Base-by-base conservation (phyloP, 2,888 invertebrate species). In the Helleia helle region DNA sequence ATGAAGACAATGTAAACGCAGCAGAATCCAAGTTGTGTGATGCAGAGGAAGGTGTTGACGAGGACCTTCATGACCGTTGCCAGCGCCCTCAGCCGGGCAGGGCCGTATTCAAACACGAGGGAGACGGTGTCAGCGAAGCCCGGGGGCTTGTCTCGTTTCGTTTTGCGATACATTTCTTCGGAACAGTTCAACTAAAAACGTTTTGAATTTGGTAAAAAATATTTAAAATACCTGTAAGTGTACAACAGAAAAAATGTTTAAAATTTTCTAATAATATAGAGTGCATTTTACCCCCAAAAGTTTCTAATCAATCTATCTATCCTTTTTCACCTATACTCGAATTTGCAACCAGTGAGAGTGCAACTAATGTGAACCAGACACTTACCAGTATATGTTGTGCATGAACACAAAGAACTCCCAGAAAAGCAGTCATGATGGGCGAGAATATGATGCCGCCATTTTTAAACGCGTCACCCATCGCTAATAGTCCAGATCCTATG, bases 11-110 rank as follows among this genome's bases (percentile, higher is more conserved):
- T 93, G 76, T 99, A 99, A 17, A 98, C 94, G 71, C 97, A 97
- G 74, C 99, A 99, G 81, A 99, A 98, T 45, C 99, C 99, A 46
- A 99, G 86, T 79, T 99, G 99, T n/a, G 98, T 98, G 42, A 97
- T 86, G 70, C 96, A 94, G 40, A 99, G 89, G 79, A 97, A 97
- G 8, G 89, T 60, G 73, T 97, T 95, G 46, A 97, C 94, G 42
- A 90, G 58, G 22, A 83, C 86, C 77, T 90, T 90, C 87, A 92
- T 91, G 5, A 77, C 58, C 18, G 72, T 75, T 0, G 93, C 88
- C 58, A 90, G 86, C 14, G 80, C 83, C 28, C 90, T 86, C n/a
- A 92, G 60, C 18, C 73, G 65, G 1, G 76, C 66, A 0, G 95
- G 94, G 0, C 96, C 95, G 37, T 89, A 88, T 46, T 88, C 88